Evolutionary conservation across 2,113 vertebrate genomes (phyloP).

Genomic region (Sturnus vulgaris): DNA sequence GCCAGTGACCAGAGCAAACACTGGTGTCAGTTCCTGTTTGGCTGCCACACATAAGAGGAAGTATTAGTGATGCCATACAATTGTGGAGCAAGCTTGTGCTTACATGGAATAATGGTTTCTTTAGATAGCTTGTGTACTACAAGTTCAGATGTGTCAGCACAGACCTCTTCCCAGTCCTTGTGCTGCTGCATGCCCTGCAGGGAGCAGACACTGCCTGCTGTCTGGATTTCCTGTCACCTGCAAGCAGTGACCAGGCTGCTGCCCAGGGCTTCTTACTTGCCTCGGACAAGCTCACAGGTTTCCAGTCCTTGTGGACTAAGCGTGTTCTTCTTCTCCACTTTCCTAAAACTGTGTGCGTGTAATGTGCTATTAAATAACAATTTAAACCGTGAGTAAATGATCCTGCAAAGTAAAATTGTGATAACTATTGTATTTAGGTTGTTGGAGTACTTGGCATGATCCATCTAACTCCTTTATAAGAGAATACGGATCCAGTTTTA

Average conservation of each 20-base stretch:
- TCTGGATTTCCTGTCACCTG: rapidly evolving
- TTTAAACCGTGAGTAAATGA: not conserved
- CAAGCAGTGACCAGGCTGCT: not conserved
- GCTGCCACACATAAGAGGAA: not conserved
- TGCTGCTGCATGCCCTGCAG: rapidly evolving
- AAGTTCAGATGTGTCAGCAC: not conserved
- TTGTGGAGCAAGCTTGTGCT: not conserved
- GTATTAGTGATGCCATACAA: rapidly evolving
- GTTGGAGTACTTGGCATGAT: not conserved
- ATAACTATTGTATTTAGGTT: not conserved
- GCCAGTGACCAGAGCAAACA: not conserved
- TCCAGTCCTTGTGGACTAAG: not conserved
- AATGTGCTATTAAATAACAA: rapidly evolving
- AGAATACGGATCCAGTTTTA: not conserved
- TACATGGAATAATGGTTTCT: not conserved
- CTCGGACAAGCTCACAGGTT: not conserved
- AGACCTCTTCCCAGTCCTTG: rapidly evolving
- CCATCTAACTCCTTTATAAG: not conserved
- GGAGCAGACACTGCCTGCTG: not conserved
- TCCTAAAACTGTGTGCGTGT: not conserved
- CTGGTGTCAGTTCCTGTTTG: not conserved
- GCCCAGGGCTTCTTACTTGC: not conserved
- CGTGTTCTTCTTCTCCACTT: not conserved
- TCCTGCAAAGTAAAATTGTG: not conserved
- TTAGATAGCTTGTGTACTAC: not conserved